A percentile compares a stretch with the other conserved stretches of the same genome.
phyloP scores from a whole-genome alignment of 2,797 vertebrate species.

The Bradypodion pumilum region DNA sequence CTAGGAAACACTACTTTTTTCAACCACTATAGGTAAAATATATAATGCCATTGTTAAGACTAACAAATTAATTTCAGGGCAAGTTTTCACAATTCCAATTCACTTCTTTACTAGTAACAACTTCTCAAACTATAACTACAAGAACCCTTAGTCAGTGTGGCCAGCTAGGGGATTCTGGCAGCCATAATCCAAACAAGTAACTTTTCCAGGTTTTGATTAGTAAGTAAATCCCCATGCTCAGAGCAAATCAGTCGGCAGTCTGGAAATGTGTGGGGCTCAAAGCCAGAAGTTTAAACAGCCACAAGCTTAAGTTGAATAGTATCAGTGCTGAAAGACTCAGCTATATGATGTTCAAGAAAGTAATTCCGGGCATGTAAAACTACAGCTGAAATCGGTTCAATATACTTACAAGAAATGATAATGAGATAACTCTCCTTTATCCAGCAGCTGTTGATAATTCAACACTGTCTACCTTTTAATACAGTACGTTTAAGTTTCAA shows the following conservation, averaged over 20 bases:
- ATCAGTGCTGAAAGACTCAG: neutral
- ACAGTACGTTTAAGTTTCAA: conserved; percentile 60
- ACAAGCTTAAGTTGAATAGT: neutral
- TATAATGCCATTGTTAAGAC: too few species aligned
- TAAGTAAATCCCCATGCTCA: neutral
- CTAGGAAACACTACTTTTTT: too few species aligned
- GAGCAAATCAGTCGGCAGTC: neutral
- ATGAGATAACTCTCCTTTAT: conserved; percentile 49
- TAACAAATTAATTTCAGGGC: too few species aligned
- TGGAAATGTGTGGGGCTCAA: conserved; percentile 1
- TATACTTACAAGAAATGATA: conserved; percentile 52
- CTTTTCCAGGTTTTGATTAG: neutral
- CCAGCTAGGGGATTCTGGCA: neutral
- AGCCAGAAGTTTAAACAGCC: neutral
- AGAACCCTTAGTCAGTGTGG: neutral
- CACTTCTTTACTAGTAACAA: too few species aligned
- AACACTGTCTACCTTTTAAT: conserved; percentile 52
- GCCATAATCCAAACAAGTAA: neutral
- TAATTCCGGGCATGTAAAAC: conserved; percentile 36
- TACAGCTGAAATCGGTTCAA: conserved; percentile 40
- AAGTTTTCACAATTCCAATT: too few species aligned
- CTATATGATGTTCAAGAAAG: conserved; percentile 1
- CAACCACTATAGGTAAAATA: too few species aligned
- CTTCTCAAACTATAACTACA: neutral
- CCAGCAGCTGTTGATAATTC: conserved; percentile 55